Conservation (phyloP, 2,113 vertebrate species). For the Gymnorhina tibicen region DNA sequence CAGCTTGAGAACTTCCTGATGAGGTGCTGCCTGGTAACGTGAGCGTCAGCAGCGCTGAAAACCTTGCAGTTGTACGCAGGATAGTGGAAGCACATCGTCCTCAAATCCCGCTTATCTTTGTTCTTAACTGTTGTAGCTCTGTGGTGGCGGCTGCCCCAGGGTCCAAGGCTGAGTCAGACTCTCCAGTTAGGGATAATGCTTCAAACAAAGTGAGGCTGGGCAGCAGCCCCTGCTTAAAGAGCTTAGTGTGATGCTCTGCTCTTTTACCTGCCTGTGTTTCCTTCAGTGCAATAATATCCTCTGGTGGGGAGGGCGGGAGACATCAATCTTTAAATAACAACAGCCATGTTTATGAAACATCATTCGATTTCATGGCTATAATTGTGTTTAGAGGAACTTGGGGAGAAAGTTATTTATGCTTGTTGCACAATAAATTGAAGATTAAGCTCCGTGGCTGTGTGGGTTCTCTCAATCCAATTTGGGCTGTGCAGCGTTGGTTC, state of each 20-base stretch:
- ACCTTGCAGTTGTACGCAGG: rapidly evolving
- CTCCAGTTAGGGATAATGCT: background rate
- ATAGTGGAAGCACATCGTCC: background rate
- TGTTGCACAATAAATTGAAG: constrained; percentile 48
- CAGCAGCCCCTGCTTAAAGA: background rate
- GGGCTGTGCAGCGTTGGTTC: background rate
- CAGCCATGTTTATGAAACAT: background rate
- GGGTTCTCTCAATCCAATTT: background rate
- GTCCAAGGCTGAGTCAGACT: background rate
- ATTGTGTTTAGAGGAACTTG: background rate
- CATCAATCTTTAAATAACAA: background rate
- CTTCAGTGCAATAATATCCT: background rate
- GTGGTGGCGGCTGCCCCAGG: background rate
- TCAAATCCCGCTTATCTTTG: background rate
- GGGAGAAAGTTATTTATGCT: background rate
- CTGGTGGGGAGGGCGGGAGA: background rate
- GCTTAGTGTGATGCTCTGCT: background rate
- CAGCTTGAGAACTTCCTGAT: background rate
- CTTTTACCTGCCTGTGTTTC: background rate
- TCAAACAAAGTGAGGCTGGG: background rate
- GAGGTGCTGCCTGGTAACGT: background rate
- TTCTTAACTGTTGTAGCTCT: background rate
- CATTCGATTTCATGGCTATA: background rate
- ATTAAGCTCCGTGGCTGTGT: background rate
- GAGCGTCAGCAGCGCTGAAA: background rate